Conservation (phyloP, 2,888 invertebrate genomes). For the Diloba caeruleocephala region DNA sequence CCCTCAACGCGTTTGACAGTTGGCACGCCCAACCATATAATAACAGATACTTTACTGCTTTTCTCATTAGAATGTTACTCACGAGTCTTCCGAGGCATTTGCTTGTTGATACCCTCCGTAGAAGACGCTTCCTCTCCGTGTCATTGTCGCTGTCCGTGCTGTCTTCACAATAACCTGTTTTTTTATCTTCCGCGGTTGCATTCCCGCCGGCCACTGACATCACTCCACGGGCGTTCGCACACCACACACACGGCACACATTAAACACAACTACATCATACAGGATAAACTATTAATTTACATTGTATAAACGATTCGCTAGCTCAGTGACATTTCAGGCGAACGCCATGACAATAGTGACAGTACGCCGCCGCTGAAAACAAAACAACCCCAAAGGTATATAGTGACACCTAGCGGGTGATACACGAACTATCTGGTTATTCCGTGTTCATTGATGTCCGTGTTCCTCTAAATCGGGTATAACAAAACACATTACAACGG, state of each 20-base stretch:
- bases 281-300: conserved; percentile 77
- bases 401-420: conserved; percentile 64
- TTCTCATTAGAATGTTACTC: conserved; percentile 69
- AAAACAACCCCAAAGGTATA: conserved; percentile 76
- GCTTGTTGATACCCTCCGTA: conserved; percentile 94
- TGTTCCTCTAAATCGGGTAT: not conserved
- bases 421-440: conserved; percentile 47
- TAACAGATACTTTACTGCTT: conserved; percentile 33
- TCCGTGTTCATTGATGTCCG: too few relatives aligned
- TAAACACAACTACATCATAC: conserved; percentile 86
- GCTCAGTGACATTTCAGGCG: conserved; percentile 82
- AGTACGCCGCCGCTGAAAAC: conserved; percentile 81
- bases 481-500: not conserved
- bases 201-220: conserved; percentile 80
- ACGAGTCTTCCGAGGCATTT: conserved; percentile 95
- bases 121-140: conserved; percentile 93
- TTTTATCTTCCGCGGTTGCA: conserved; percentile 70
- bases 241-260: conserved; percentile 74
- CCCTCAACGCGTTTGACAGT: conserved; percentile 69
- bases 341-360: conserved; percentile 86
- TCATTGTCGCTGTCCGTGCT: conserved; percentile 95
- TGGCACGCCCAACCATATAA: conserved; percentile 74
- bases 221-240: conserved; percentile 77
- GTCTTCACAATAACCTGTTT: conserved; percentile 78
- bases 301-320: conserved; percentile 75